Conservation (phyloP, 2,888 invertebrate genomes). For the Lochmaea capreae region DNA sequence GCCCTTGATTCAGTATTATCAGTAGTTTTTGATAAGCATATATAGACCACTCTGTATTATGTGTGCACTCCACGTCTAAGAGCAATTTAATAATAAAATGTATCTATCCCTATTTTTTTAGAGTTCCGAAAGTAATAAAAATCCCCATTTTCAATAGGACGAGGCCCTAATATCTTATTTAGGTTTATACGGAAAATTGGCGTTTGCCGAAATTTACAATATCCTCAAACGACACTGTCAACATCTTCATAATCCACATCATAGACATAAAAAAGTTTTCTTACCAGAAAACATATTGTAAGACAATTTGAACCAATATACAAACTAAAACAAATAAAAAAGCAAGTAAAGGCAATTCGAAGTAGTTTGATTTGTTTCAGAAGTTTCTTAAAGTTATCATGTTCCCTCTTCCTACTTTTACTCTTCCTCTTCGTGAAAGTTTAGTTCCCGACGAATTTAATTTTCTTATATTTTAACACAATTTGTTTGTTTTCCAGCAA, state of each 20-base stretch:
- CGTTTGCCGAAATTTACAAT: not conserved
- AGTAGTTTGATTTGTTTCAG: conserved; percentile 5
- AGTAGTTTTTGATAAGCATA: too few relatives aligned
- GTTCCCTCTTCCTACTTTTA: not conserved
- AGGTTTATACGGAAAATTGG: not conserved
- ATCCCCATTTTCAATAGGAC: not conserved
- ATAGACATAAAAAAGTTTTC: not conserved
- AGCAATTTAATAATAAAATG: too few relatives aligned
- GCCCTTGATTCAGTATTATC: too few relatives aligned
- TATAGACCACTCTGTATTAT: too few relatives aligned
- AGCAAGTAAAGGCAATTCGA: not conserved
- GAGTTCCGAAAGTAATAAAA: too few relatives aligned
- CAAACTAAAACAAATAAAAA: not conserved
- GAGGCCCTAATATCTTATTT: not conserved
- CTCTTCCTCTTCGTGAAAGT: too few relatives aligned
- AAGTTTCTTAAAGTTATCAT: not conserved
- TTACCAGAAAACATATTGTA: not conserved
- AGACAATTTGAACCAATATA: not conserved
- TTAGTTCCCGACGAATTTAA: too few relatives aligned
- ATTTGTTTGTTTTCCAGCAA: too few relatives aligned
- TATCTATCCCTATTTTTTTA: too few relatives aligned
- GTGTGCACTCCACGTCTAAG: too few relatives aligned
- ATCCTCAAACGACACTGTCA: not conserved
- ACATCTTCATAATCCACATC: not conserved
- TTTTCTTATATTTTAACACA: too few relatives aligned